phyloP scores from a whole-genome alignment of 92 coral and sea anemone species.

The Palythoa caribaeorum region DNA sequence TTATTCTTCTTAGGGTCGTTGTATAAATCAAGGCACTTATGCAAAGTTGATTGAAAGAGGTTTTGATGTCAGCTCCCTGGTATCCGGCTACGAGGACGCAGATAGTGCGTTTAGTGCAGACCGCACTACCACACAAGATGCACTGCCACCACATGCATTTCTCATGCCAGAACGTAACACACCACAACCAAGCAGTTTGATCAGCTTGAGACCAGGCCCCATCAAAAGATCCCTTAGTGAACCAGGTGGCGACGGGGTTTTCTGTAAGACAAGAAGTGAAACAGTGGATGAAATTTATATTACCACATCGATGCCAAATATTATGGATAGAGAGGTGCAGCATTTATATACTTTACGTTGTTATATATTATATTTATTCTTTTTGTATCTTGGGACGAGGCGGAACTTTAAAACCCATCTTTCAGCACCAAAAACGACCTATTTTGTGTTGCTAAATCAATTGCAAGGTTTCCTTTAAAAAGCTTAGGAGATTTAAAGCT shows the following conservation, averaged over 20 bases:
- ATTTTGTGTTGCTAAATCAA: too few species aligned
- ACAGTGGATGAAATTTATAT: constrained; percentile 6
- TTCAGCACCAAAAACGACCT: too few species aligned
- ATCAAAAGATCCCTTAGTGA: constrained; percentile 19
- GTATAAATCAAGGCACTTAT: constrained; percentile 75
- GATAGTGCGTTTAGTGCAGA: constrained; percentile 57
- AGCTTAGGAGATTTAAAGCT: too few species aligned
- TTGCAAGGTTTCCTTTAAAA: too few species aligned
- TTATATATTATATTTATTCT: not conserved
- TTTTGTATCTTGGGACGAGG: not conserved
- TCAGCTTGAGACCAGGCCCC: constrained; percentile 19
- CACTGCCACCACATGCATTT: constrained; percentile 34
- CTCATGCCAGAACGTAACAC: constrained; percentile 35
- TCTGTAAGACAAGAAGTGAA: not conserved
- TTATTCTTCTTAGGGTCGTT: constrained; percentile 67
- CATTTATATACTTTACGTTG: not conserved
- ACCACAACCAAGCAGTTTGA: constrained; percentile 11
- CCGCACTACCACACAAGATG: constrained; percentile 24
- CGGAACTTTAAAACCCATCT: not conserved
- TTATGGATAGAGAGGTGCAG: not conserved
- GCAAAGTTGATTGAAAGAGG: constrained; percentile 64
- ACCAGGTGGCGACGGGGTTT: not conserved
- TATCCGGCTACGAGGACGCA: constrained; percentile 65
- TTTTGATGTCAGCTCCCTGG: constrained; percentile 77
- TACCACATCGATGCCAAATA: not conserved